Conservation (phyloP, 2,797 vertebrate genomes). For the Podargus strigoides region DNA sequence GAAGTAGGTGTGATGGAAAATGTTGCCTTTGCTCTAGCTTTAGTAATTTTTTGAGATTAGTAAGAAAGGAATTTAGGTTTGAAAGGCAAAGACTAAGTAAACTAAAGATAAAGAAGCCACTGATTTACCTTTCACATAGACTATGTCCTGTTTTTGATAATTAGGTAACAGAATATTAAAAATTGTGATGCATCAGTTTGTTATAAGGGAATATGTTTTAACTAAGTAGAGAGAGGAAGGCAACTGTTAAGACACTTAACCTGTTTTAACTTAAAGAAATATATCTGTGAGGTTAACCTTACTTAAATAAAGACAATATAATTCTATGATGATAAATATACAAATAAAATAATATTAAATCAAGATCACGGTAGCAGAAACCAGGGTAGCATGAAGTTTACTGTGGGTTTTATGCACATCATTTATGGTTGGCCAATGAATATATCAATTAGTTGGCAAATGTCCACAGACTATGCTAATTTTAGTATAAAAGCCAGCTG, state of each 20-base stretch:
- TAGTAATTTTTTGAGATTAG: not conserved
- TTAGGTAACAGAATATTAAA: not conserved
- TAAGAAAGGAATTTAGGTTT: not conserved
- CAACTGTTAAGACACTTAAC: not conserved
- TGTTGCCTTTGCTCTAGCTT: not conserved
- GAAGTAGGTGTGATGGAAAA: not conserved
- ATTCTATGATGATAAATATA: not conserved
- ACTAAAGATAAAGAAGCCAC: not conserved
- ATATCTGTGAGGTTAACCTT: not conserved
- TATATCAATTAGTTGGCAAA: no score
- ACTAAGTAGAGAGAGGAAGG: not conserved
- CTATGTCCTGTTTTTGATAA: not conserved
- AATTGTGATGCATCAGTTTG: not conserved
- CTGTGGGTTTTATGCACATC: not conserved
- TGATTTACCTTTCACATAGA: not conserved
- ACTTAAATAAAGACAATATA: not conserved
- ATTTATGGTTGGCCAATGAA: no score
- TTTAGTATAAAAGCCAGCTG: no score
- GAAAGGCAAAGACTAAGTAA: not conserved
- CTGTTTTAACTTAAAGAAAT: not conserved
- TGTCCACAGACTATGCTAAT: no score
- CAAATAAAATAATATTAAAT: not conserved
- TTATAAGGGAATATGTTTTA: not conserved
- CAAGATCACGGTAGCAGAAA: not conserved
- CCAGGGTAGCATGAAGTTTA: not conserved